phyloP scores from a whole-genome alignment of 1,140 invertebrate genomes.

The Tetragnatha versicolor region DNA sequence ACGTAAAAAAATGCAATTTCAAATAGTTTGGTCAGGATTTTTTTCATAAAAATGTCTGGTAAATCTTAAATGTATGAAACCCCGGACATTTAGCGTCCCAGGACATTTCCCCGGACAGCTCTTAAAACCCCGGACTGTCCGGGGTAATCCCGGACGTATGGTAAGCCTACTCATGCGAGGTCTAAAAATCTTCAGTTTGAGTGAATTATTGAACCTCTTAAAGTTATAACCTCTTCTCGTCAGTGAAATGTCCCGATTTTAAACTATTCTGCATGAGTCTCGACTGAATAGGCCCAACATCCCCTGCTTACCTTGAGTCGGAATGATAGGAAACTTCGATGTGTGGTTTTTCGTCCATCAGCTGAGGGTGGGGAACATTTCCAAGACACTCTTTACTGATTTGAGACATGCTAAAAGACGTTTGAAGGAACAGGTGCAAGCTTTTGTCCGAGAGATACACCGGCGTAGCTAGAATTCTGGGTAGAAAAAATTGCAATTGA shows the following conservation, averaged over 20 bases:
- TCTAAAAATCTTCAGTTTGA: not conserved
- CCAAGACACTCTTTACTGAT: conserved; percentile 39
- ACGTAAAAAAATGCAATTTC: no score
- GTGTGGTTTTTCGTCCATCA: not conserved
- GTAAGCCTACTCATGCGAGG: not conserved
- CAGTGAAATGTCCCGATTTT: not conserved
- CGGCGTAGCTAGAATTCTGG: conserved; percentile 1
- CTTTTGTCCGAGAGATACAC: conserved; percentile 45
- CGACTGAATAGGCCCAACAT: not conserved
- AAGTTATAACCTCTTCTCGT: not conserved
- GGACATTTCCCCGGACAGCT: no score
- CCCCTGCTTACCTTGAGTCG: conserved; percentile 5
- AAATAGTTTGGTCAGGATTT: no score
- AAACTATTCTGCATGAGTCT: not conserved
- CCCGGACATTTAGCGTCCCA: no score
- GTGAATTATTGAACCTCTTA: not conserved
- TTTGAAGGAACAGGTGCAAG: conserved; percentile 42
- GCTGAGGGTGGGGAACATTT: conserved; percentile 36
- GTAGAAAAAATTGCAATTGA: no score
- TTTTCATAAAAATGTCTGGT: no score
- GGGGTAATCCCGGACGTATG: not conserved
- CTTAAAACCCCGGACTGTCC: no score
- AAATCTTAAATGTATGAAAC: no score
- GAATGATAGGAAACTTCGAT: not conserved
- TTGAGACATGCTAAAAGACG: conserved; percentile 20